Percentiles rank a stretch among this genome's conserved stretches.
Evolutionary conservation across 1,140 invertebrate genomes (phyloP).

Genomic region (Musca vetustissima): DNA sequence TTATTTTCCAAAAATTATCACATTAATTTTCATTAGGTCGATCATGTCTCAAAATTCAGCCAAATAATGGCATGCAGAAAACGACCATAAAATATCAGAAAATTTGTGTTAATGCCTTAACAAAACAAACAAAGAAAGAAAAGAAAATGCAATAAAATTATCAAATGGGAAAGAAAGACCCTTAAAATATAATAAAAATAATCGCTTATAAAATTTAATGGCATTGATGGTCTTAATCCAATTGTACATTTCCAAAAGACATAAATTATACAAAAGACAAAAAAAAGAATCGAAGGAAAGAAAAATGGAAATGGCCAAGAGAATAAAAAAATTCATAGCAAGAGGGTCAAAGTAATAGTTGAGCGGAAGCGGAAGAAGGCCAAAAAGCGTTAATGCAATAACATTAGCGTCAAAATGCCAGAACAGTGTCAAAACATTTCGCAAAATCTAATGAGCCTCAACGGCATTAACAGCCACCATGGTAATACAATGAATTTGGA

Average conservation of each 20-base stretch:
- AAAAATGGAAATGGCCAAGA: background rate
- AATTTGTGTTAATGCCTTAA: background rate
- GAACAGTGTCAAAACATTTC: constrained; percentile 42
- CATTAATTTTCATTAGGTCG: constrained; percentile 22
- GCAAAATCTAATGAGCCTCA: constrained; percentile 54
- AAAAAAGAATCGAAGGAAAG: background rate
- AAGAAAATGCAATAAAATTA: constrained; percentile 5
- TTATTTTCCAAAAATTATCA: constrained; percentile 11
- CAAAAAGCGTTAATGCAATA: constrained; percentile 20
- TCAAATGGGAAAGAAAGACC: background rate
- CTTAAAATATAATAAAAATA: constrained; percentile 21
- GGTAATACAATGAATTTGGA: background rate
- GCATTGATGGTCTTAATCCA: constrained; percentile 23
- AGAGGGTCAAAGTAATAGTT: no score
- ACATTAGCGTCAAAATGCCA: constrained; percentile 24
- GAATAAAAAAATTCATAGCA: no score
- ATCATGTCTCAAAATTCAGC: background rate
- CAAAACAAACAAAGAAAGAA: no score
- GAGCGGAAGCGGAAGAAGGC: no score
- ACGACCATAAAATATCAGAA: no score
- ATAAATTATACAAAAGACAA: background rate
- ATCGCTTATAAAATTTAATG: constrained; percentile 20
- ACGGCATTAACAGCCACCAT: constrained; percentile 45
- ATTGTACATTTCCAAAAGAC: constrained; percentile 13
- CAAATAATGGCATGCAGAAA: background rate